Evolutionary conservation across 1,140 invertebrate species (phyloP).

Genomic region (Drosophila rufa): DNA sequence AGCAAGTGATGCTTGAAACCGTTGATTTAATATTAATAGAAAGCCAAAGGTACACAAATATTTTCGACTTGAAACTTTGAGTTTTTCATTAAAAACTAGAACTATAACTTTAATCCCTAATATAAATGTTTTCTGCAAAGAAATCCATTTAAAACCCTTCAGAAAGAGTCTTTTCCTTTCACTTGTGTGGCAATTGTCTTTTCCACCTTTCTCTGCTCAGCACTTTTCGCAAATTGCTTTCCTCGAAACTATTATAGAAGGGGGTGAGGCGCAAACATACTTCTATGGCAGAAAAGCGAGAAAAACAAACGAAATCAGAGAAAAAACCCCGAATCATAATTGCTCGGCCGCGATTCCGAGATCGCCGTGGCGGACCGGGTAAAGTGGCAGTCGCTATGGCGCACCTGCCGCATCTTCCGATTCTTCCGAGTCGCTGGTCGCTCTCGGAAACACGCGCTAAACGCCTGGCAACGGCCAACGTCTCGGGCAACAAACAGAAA

Average conservation of each 20-base stretch:
- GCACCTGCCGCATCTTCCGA: constrained; percentile 69
- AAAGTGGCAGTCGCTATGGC: constrained; percentile 67
- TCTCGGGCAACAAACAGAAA: constrained; percentile 39
- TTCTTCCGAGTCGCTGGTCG: background rate
- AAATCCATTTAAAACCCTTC: background rate
- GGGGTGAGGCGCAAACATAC: too few species aligned
- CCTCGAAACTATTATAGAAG: constrained; percentile 22
- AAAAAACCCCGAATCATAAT: constrained; percentile 38
- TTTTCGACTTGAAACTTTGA: too few species aligned
- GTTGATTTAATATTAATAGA: too few species aligned
- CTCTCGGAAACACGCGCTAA: constrained; percentile 49
- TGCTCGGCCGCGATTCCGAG: constrained; percentile 34
- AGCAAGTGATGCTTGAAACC: too few species aligned
- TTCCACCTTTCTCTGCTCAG: background rate
- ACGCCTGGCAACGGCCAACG: constrained; percentile 34
- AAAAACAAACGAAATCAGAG: constrained; percentile 19
- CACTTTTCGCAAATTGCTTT: constrained; percentile 30
- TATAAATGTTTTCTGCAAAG: too few species aligned
- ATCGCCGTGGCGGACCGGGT: constrained; percentile 5
- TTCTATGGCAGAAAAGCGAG: constrained; percentile 10
- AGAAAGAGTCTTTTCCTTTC: constrained; percentile 13
- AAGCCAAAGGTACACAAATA: too few species aligned
- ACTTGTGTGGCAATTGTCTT: background rate
- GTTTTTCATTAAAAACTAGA: background rate
- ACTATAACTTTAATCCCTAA: too few species aligned